phyloP scores from a whole-genome alignment of 2,888 invertebrate species.

The Eristalis tenax region DNA sequence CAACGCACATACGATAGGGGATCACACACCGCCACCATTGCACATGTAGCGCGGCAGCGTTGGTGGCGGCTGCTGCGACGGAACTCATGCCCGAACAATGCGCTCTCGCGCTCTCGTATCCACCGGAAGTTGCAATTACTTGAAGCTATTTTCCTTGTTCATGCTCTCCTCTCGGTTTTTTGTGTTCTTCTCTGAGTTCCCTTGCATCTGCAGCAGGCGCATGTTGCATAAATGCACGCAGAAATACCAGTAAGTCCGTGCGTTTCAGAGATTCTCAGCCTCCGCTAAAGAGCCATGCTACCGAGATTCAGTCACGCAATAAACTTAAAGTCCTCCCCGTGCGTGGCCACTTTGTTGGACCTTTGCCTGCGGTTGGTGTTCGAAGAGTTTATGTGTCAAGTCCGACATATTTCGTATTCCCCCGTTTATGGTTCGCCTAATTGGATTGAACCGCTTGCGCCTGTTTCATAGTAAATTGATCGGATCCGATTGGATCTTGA shows the following conservation, averaged over 20 bases:
- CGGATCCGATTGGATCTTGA: conserved; percentile 30
- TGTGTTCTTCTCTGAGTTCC: conserved; percentile 34
- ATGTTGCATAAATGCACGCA: conserved; percentile 34
- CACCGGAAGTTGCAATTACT: conserved; percentile 67
- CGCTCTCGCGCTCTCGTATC: conserved; percentile 10
- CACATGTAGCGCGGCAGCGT: neutral
- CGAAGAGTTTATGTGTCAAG: neutral
- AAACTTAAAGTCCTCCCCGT: conserved; percentile 13
- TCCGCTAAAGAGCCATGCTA: conserved; percentile 15
- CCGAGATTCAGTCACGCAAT: conserved; percentile 33
- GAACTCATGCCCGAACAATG: conserved; percentile 33
- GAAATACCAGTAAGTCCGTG: conserved; percentile 22
- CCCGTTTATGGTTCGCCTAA: neutral
- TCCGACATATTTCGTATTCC: neutral
- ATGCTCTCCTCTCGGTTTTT: neutral
- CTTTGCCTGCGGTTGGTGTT: no score
- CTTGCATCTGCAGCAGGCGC: conserved; percentile 10
- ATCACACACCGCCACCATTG: conserved; percentile 35
- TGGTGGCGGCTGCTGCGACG: neutral
- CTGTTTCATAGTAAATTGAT: conserved; percentile 59
- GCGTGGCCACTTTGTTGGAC: no score
- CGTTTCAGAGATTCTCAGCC: conserved; percentile 49
- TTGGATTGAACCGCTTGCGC: conserved; percentile 55
- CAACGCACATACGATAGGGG: conserved; percentile 48
- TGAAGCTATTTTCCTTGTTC: conserved; percentile 43